Percentiles rank a stretch among this genome's conserved stretches.
Evolutionary conservation across 2,888 invertebrate genomes (phyloP).

Genomic region (Cistogaster globosa): DNA sequence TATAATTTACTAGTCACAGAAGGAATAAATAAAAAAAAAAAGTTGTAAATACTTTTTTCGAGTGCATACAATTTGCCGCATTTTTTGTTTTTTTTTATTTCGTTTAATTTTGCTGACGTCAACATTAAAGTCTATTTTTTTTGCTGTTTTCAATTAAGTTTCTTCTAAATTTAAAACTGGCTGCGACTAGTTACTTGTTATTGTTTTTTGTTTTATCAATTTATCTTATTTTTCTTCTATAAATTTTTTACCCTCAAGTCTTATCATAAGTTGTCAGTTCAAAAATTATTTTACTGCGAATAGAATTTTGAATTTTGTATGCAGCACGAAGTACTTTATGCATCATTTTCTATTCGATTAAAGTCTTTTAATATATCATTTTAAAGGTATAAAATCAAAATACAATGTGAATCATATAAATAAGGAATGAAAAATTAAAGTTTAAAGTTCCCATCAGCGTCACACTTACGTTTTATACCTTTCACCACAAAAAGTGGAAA

Average conservation of each 20-base stretch:
- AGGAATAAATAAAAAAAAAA: conserved; percentile 26
- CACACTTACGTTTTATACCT: too few relatives aligned
- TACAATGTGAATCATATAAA: too few relatives aligned
- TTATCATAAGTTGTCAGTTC: conserved; percentile 23
- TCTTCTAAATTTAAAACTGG: background rate
- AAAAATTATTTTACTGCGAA: conserved; percentile 2
- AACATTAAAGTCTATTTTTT: conserved; percentile 10
- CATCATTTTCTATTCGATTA: too few relatives aligned
- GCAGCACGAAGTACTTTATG: too few relatives aligned
- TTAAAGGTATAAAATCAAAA: too few relatives aligned
- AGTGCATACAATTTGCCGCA: conserved; percentile 60
- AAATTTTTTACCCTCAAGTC: conserved; percentile 16
- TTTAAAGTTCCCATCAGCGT: too few relatives aligned
- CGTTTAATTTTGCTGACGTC: conserved; percentile 50
- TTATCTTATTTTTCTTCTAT: background rate
- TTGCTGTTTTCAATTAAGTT: background rate
- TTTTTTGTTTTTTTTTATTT: conserved; percentile 36
- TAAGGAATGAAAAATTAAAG: too few relatives aligned
- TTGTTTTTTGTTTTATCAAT: background rate
- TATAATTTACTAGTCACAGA: conserved; percentile 21
- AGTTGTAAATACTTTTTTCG: conserved; percentile 1
- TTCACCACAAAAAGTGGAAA: too few relatives aligned
- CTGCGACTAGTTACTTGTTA: background rate
- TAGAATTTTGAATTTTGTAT: background rate
- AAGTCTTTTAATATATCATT: too few relatives aligned